Evolutionary conservation across 2,888 invertebrate genomes (phyloP).

Genomic region (Apotomis capreana): DNA sequence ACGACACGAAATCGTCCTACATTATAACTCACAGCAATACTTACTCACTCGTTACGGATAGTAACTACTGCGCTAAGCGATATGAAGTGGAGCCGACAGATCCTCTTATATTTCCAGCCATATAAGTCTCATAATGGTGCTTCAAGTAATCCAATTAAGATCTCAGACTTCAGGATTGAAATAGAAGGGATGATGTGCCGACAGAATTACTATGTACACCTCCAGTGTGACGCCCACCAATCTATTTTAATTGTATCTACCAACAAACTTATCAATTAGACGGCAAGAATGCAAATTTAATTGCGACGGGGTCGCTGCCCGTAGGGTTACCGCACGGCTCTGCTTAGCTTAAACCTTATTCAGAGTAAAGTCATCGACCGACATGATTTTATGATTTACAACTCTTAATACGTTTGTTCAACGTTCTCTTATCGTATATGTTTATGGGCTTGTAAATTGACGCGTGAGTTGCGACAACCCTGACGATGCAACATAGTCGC

Average conservation of each 20-base stretch:
- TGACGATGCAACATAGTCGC: slow-evolving; percentile 45
- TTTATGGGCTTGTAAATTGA: slow-evolving; percentile 8
- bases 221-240: slow-evolving; percentile 49
- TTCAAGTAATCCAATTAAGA: slow-evolving; percentile 36
- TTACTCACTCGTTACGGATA: slow-evolving; percentile 14
- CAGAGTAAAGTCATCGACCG: slow-evolving; percentile 14
- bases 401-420: slow-evolving; percentile 10
- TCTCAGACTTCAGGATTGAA: slow-evolving; percentile 25
- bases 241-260: slow-evolving; percentile 58
- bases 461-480: slow-evolving; percentile 17
- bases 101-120: slow-evolving; percentile 18
- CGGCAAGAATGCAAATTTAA: slow-evolving; percentile 79
- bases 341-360: slow-evolving; percentile 12
- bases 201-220: slow-evolving; percentile 36
- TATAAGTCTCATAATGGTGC: slow-evolving; percentile 20
- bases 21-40: slow-evolving; percentile 22
- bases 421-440: not conserved
- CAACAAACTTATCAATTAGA: slow-evolving; percentile 79
- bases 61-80: slow-evolving; percentile 22
- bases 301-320: slow-evolving; percentile 58
- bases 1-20: slow-evolving; percentile 36
- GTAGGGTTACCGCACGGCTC: slow-evolving; percentile 11
- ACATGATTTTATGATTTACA: slow-evolving; percentile 16
- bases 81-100: slow-evolving; percentile 23
- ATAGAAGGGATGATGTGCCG: slow-evolving; percentile 30